These are phyloP conservation scores for Phlogophora meticulosa DNA, from an alignment of 2,888 invertebrate species.

Conservation along the genomic window DNA sequence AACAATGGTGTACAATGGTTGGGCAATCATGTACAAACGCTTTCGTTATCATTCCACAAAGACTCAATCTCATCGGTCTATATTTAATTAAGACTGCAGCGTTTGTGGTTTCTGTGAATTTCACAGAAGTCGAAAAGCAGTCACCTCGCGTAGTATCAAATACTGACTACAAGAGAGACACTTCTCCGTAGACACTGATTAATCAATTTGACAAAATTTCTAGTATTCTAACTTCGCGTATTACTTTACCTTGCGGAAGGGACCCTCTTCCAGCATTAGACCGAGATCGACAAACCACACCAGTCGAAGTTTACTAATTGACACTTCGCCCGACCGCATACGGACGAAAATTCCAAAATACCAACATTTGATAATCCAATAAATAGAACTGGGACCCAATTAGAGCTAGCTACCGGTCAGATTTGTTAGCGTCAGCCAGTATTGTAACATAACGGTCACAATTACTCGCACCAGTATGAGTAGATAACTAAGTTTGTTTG, in stretches of 20 bases:
- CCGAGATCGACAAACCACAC: slow-evolving; percentile 1
- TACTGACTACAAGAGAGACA: not conserved
- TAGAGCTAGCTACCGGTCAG: slow-evolving; percentile 8
- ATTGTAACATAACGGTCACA: slow-evolving; percentile 27
- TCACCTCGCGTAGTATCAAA: not conserved
- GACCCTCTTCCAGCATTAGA: not conserved
- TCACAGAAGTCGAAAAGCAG: not conserved
- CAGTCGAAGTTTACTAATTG: slow-evolving; percentile 9
- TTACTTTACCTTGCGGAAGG: not conserved
- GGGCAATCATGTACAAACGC: slow-evolving; percentile 1
- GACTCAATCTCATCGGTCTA: not conserved
- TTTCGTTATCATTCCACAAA: slow-evolving; percentile 24
- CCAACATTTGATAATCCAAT: slow-evolving; percentile 17
- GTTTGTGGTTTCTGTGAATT: not conserved
- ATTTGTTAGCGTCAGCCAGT: slow-evolving; percentile 31
- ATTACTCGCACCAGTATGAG: slow-evolving; percentile 61
- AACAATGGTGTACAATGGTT: slow-evolving; percentile 23
- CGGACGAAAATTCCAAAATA: slow-evolving; percentile 6
- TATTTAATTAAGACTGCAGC: not conserved
- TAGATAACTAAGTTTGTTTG: slow-evolving; percentile 50
- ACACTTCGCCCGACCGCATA: slow-evolving; percentile 12
- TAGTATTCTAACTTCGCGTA: not conserved
- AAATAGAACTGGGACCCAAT: slow-evolving; percentile 29
- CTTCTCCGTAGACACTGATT: not conserved
- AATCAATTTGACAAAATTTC: slow-evolving; percentile 15